Evolutionary conservation across 2,888 invertebrate species (phyloP), one percentile per base, ranked within the genome.

Genomic region (Coleophora deauratella): DNA sequence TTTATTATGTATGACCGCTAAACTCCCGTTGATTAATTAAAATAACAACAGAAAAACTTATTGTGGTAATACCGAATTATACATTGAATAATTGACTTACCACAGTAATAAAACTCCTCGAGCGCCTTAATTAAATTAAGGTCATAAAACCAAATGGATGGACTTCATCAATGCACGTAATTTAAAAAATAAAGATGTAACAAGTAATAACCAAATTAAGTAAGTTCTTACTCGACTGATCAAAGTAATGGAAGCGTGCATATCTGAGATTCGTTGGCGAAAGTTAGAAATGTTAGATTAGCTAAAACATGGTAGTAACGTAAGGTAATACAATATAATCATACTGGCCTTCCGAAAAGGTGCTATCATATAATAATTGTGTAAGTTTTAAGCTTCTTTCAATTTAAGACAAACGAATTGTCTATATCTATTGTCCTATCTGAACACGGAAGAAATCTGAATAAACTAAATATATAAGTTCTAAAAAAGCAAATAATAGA

Each of bases 31-130:
- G n/a, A n/a, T n/a, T n/a, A n/a, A n/a, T n/a, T n/a, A n/a, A n/a
- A n/a, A n/a, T n/a, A n/a, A n/a, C n/a, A n/a, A n/a, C n/a, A 21
- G 3, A 21, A 21, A 21, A 21, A 4, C 63, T 62, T 65, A 62
- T 59, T 62, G 62, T 61, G 59, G 52, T 61, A 57, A 50, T 43
- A 50, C 44, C 48, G 9, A 44, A 38, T 44, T 41, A 41, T 39
- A 7, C 27, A 9, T 1, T 27, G 36, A 44, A 44, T 44, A 40
- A 28, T 41, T 38, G 35, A 37, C 44, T 38, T 35, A 44, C 38
- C 38, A 38, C 21, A 33, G 38, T 33, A 33, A n/a, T 37, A 33
- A 21, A 21, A 21, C 21, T 21, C 21, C 21, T 4, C 21, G 21
- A 21, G 21, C 33, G 40, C 41, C 33, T 40, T 41, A 55, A 60